Conservation (phyloP, 1,140 invertebrate genomes). For the Ooceraea biroi region DNA sequence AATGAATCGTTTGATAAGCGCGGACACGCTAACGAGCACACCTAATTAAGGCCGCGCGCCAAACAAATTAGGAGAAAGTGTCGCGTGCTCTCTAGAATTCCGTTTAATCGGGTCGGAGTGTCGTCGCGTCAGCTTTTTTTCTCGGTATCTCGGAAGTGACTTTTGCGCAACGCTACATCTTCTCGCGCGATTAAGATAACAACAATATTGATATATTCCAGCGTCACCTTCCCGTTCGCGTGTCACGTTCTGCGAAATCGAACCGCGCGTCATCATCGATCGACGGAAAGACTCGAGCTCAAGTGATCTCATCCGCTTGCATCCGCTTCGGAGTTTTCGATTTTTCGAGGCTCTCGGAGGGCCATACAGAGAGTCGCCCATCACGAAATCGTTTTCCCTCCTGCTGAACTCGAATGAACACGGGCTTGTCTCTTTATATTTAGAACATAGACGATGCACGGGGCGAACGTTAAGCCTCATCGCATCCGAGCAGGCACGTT, state of each 20-base stretch:
- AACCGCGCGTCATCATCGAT: neutral
- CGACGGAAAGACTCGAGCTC: neutral
- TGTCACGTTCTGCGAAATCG: conserved; percentile 25
- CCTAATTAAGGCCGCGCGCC: neutral
- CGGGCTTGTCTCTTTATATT: conserved; percentile 56
- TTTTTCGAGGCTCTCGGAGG: conserved; percentile 53
- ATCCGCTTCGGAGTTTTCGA: neutral
- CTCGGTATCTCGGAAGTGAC: neutral
- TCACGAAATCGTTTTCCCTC: conserved; percentile 25
- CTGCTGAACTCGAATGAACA: conserved; percentile 49
- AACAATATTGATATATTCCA: neutral
- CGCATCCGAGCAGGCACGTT: conserved; percentile 51
- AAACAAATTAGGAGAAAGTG: conserved; percentile 45
- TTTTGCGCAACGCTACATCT: conserved; percentile 17
- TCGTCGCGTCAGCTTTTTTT: neutral
- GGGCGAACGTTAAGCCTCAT: conserved; percentile 45
- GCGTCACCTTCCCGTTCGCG: neutral
- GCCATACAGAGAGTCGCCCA: neutral
- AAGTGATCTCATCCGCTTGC: neutral
- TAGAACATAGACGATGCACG: conserved; percentile 48
- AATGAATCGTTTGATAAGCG: neutral
- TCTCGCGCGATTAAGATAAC: neutral
- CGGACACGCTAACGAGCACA: neutral
- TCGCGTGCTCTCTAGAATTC: neutral
- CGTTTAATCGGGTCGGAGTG: conserved; percentile 9